Conservation (phyloP, 2,113 vertebrate genomes). For the Clinocottus analis region DNA sequence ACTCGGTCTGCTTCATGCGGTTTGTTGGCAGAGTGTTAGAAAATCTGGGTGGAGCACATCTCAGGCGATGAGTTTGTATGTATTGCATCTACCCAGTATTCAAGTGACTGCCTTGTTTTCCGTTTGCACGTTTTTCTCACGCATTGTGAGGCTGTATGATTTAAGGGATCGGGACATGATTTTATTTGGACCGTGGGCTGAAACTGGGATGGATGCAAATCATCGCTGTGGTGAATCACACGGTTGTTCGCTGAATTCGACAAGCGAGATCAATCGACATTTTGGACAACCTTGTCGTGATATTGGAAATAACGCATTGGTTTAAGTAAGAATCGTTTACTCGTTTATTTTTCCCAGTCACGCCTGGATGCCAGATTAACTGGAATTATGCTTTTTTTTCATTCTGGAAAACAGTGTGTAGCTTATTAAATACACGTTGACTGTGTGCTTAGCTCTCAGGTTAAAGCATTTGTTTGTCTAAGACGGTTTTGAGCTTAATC, state of each 20-base stretch:
- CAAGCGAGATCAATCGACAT: neutral
- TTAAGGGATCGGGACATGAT: neutral
- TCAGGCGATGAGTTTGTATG: slow-evolving; percentile 37
- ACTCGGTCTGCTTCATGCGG: slow-evolving; percentile 33
- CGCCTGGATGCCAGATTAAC: neutral
- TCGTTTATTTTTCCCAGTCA: neutral
- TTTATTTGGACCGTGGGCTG: neutral
- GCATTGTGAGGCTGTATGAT: slow-evolving; percentile 7
- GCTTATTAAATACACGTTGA: neutral
- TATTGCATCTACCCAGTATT: neutral
- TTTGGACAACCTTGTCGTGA: neutral
- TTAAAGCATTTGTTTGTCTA: slow-evolving; percentile 16
- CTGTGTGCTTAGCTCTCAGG: slow-evolving; percentile 10
- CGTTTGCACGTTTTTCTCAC: neutral
- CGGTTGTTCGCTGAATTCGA: neutral
- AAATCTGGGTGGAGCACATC: slow-evolving; percentile 75
- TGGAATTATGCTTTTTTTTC: neutral
- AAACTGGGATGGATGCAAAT: neutral
- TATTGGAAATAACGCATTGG: neutral
- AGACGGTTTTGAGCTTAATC: neutral
- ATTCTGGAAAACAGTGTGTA: neutral
- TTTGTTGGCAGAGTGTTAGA: slow-evolving; percentile 45
- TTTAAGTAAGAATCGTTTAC: neutral
- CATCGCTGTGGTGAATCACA: neutral
- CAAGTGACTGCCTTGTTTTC: slow-evolving; percentile 10